Base-by-base conservation (phyloP, 2,113 vertebrate species). In the Orthonyx spaldingii region DNA sequence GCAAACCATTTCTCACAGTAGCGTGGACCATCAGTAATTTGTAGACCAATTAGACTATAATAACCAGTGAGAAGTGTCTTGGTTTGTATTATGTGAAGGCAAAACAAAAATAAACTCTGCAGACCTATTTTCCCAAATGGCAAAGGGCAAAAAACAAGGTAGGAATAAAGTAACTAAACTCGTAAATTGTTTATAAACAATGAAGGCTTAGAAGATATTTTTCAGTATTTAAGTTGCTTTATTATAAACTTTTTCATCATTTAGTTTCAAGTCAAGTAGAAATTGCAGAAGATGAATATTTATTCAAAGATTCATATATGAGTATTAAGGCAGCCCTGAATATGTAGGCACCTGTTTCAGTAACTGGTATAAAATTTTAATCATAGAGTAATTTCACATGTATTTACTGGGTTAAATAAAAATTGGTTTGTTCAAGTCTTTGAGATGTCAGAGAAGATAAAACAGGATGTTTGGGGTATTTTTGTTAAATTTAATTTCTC, bases 381-480 rank as follows among this genome's bases (percentile, higher is more conserved):
- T 75, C 8, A 28, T 18, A n/a, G 3, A 64, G 15, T 20, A 66
- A 84, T 71, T 79, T 68, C 35, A 33, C 12, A 20, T 44, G 2
- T 41, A 33, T 52, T 47, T 93, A 13, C 4, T 53, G 7, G 12
- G 11, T 52, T 37, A 85, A 79, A 83, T 44, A 75, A 89, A 59
- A 91, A 47, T 52, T 33, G 44, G 4, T 56, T 82, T n/a, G n/a
- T 71, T 1, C 9, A 53, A 79, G 6, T 20, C 7, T 61, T 50
- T 49, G 26, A 65, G 13, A 69, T 47, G 5, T 33, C 26, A 70
- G 7, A 70, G 28, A 66, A 71, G 2, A 71, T 22, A 39, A 78
- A 79, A n/a, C 4, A 41, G 24, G 41, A 53, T 46, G 0, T 16
- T 68, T 60, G 6, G 2, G 5, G 0, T 8, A 32, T 30, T 88